These are phyloP conservation scores for Dasyurus viverrinus DNA, from an alignment of 2,113 vertebrate genomes.

Conservation along the genomic window DNA sequence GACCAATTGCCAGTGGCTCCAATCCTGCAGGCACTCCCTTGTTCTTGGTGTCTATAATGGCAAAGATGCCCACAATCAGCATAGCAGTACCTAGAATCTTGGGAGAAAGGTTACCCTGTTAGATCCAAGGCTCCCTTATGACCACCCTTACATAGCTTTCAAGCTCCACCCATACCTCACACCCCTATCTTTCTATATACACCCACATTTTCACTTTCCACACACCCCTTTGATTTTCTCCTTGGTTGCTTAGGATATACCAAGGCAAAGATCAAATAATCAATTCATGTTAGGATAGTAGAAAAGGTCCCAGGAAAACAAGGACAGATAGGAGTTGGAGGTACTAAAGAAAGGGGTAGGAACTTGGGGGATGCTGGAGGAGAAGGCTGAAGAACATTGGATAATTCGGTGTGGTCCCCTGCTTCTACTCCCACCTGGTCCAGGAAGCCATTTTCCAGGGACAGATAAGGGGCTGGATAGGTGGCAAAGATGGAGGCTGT, in stretches of 20 bases:
- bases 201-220: background rate
- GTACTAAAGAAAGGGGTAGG: background rate
- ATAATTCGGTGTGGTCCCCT: background rate
- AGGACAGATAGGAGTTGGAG: background rate
- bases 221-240: background rate
- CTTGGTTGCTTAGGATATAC: accelerated
- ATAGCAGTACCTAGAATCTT: constrained; percentile 83
- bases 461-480: constrained; percentile 90
- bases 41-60: constrained; percentile 91
- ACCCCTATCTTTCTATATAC: background rate
- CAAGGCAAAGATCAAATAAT: background rate
- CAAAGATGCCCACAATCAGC: constrained; percentile 91
- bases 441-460: constrained; percentile 90
- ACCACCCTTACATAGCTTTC: background rate
- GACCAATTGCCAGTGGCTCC: constrained; percentile 92
- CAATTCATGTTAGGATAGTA: background rate
- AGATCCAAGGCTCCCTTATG: background rate
- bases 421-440: constrained; percentile 88
- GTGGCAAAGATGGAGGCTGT: constrained; percentile 95
- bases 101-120: background rate
- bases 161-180: background rate
- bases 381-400: background rate
- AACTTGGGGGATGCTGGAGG: background rate
- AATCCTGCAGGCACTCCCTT: constrained; percentile 90
- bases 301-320: background rate